phyloP scores from a whole-genome alignment of 2,888 invertebrate genomes.

The Clunio marinus region DNA sequence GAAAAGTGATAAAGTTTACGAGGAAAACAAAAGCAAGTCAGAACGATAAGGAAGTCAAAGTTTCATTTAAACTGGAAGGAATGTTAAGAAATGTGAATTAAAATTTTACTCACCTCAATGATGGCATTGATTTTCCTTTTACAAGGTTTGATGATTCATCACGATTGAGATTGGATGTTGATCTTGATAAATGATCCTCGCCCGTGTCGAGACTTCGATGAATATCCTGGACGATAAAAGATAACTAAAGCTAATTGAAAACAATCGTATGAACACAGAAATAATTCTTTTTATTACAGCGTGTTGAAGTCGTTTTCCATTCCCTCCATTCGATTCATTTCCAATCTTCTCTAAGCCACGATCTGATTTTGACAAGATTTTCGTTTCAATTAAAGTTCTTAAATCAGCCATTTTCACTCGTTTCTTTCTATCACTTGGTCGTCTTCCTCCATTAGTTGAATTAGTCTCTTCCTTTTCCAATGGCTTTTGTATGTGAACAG shows the following conservation, averaged over 20 bases:
- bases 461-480: conserved; percentile 40
- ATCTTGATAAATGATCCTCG: conserved; percentile 69
- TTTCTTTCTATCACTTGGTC: conserved; percentile 79
- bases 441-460: conserved; percentile 52
- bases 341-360: conserved; percentile 87
- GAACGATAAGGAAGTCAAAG: conserved; percentile 32
- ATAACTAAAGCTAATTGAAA: conserved; percentile 2
- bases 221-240: conserved; percentile 59
- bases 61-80: background rate
- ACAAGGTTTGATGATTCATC: conserved; percentile 67
- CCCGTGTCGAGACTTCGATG: conserved; percentile 78
- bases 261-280: background rate
- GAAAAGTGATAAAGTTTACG: conserved; percentile 5
- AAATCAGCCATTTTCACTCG: conserved; percentile 89
- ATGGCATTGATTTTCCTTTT: conserved; percentile 96
- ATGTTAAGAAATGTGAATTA: background rate
- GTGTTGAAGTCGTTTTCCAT: conserved; percentile 56
- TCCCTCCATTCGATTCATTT: conserved; percentile 60
- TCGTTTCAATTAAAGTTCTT: conserved; percentile 87
- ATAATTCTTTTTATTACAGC: conserved; percentile 56
- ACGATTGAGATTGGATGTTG: conserved; percentile 64
- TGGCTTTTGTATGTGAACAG: conserved; percentile 40
- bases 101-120: conserved; percentile 74
- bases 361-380: conserved; percentile 84
- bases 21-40: conserved; percentile 30